phyloP scores from a whole-genome alignment of 2,888 invertebrate species.

The Melinaea menophilus region DNA sequence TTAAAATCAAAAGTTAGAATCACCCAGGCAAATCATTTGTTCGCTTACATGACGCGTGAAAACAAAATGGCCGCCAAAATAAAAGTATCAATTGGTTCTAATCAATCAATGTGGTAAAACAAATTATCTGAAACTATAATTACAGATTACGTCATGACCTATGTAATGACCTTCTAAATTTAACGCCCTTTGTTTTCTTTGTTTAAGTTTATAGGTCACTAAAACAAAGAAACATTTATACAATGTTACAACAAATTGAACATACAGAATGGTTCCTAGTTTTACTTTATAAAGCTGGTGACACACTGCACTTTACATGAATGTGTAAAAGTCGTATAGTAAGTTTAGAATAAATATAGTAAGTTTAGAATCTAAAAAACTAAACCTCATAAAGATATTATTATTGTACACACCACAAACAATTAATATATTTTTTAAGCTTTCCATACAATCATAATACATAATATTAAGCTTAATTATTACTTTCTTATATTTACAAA shows the following conservation, averaged over 20 bases:
- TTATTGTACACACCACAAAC: no score
- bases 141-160: not conserved
- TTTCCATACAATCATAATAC: not conserved
- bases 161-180: constrained; percentile 11
- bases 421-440: no score
- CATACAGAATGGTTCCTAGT: constrained; percentile 17
- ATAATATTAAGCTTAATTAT: not conserved
- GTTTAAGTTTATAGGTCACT: constrained; percentile 18
- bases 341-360: no score
- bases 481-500: not conserved
- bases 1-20: no score
- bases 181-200: not conserved
- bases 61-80: no score
- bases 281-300: constrained; percentile 11
- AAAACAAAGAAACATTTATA: constrained; percentile 15
- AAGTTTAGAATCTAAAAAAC: no score
- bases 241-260: constrained; percentile 22
- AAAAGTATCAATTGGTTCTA: no score
- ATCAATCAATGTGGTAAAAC: not conserved
- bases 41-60: no score
- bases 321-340: no score
- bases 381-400: no score
- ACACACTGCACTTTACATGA: not conserved
- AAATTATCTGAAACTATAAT: not conserved
- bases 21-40: no score